Evolutionary conservation across 2,797 vertebrate species (phyloP).

Genomic region (Babyrousa celebensis): DNA sequence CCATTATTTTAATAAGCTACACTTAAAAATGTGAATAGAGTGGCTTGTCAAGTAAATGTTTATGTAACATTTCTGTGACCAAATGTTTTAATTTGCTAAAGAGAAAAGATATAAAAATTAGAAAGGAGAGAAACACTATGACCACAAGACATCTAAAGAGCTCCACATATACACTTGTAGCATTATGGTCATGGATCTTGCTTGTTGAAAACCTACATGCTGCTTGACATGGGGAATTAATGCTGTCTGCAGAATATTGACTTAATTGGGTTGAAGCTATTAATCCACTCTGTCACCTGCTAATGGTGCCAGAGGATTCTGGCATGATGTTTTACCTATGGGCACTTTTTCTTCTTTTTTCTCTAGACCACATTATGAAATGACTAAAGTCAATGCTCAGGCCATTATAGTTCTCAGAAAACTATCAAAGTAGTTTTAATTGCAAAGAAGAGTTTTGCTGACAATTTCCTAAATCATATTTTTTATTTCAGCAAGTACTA

Average conservation of each 20-base stretch:
- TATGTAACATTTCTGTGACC: not conserved
- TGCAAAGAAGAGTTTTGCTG: conserved; percentile 28
- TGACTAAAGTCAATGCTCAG: not conserved
- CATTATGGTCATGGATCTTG: not conserved
- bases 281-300: conserved; percentile 46
- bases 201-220: not conserved
- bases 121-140: not conserved
- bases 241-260: not conserved
- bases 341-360: not conserved
- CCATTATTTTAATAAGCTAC: not conserved
- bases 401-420: conserved; percentile 35
- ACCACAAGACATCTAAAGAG: not conserved
- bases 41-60: not conserved
- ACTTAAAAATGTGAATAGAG: not conserved
- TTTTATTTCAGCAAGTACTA: conserved; percentile 53
- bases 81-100: not conserved
- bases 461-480: conserved; percentile 41
- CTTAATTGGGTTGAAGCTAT: not conserved
- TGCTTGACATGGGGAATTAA: not conserved
- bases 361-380: not conserved
- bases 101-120: not conserved
- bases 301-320: not conserved
- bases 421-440: conserved; percentile 50
- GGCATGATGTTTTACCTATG: not conserved
- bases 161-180: not conserved